Base-by-base conservation (phyloP, 2,113 vertebrate species). In the Orycteropus afer region DNA sequence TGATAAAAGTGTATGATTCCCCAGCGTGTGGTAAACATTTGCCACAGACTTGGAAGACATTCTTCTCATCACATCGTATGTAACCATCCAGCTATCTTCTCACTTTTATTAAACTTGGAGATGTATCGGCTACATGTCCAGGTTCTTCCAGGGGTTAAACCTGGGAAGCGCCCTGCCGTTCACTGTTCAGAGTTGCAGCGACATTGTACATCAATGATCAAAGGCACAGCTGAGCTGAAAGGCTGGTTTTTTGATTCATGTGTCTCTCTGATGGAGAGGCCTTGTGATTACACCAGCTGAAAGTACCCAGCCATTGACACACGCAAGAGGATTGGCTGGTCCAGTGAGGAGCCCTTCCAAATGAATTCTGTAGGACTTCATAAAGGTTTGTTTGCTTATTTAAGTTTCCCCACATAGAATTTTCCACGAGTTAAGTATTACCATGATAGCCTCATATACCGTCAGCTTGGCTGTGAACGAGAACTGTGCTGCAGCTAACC, bases 401-500 rank as follows among this genome's bases (percentile, higher is more conserved):
- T 89, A 63, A 51, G 74, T 74, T 93, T 81, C 86, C 74, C 32
- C 17, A 20, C 53, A 0, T 23, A 32, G 2, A 65, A 14, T 32
- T 73, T 79, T 63, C 27, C 76, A 65, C 53, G 89, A 88, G 86
- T 77, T 25, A 67, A 27, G 11, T n/a, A 42, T 85, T 78, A 67
- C 80, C 37, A 0, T 25, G 91, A 10, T 53, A 22, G 74, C 49
- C 95, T 67, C 37, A 73, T 73, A 32, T 11, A 73, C 91, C 69
- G 76, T 96, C 82, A 76, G 87, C 90, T 87, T 92, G 74, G 73
- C 74, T 88, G 49, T 40, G 0, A 63, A 47, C 82, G 57, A 96
- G 90, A 89, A 92, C 95, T 95, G 76, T 83, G 63, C 87, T 92
- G 86, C 85, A 74, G 78, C 93, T 82, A 96, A 86, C 93, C 95